Evolutionary conservation across 2,888 invertebrate genomes (phyloP), one percentile per base, ranked within the genome.

Genomic region (Brachypalpus laphriformis): DNA sequence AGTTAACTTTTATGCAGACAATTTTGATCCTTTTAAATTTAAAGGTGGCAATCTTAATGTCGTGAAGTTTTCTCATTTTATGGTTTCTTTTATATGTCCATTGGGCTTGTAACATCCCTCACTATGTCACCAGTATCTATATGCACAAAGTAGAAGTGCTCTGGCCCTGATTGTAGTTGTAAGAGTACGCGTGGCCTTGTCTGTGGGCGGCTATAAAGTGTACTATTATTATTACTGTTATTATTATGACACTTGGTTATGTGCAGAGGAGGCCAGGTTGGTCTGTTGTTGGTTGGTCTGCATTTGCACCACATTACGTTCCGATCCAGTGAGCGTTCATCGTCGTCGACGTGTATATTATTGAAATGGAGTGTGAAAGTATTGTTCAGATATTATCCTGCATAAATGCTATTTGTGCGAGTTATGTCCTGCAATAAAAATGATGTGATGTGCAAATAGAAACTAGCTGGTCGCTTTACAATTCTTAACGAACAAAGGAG

Each of bases 11-110:
- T 76, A 85, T 86, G 86, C 86, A 86, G 86, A 86, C 82, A 82
- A 72, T 86, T 82, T 86, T 86, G 86, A 86, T 86, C 86, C 82
- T 82, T 86, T 77, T 77, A 77, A 86, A 86, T 86, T 86, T 82
- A 77, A 77, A 86, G 76, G 82, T 86, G 82, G 82, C 72, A 86
- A 86, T 86, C 81, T 86, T 72, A 75, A 61, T 59, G 80, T 81
- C 70, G 59, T 71, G 65, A 74, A 68, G 68, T 63, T 71, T 68
- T 59, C 25, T 22, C 8, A 65, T 66, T 77, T 72, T 68, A 66
- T 77, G 72, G 57, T 45, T 51, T 51, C 56, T 80, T 75, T 80
- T 75, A 85, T 76, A 78, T 47, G 66, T 42, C 54, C 61, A 25
- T 16, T 47, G 78, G 72, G 77, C 59, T 61, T n/a, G 22, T 47